Percentiles rank a stretch among this genome's conserved stretches.
These are phyloP conservation scores for Carterocephalus palaemon DNA, from an alignment of 2,888 invertebrate genomes.

Conservation along the genomic window DNA sequence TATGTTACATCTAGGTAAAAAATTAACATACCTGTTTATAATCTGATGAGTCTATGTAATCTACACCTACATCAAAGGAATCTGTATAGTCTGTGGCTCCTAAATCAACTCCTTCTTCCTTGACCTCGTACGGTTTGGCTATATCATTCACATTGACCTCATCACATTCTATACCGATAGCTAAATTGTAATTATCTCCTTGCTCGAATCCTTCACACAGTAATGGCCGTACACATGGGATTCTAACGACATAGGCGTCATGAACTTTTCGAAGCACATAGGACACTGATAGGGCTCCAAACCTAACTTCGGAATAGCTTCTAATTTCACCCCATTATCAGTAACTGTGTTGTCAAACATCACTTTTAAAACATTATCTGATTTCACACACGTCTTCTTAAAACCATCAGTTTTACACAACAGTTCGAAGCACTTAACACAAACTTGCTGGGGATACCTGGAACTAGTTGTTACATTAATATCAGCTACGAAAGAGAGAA, in stretches of 20 bases:
- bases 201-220: slow-evolving; percentile 10
- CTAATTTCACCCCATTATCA: slow-evolving; percentile 25
- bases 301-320: slow-evolving; percentile 16
- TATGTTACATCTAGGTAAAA: slow-evolving; percentile 13
- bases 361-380: slow-evolving; percentile 49
- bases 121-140: slow-evolving; percentile 13
- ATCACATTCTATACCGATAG: slow-evolving; percentile 1
- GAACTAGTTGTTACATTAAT: slow-evolving; percentile 48
- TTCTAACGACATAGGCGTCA: slow-evolving; percentile 29
- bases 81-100: slow-evolving; percentile 12
- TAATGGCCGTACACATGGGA: slow-evolving; percentile 29
- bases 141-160: slow-evolving; percentile 3
- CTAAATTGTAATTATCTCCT: not conserved
- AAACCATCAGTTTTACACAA: slow-evolving; percentile 56
- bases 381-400: slow-evolving; percentile 55
- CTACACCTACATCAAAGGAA: slow-evolving; percentile 9
- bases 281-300: slow-evolving; percentile 33
- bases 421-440: slow-evolving; percentile 50
- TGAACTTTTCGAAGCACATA: slow-evolving; percentile 32
- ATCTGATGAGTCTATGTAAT: slow-evolving; percentile 1
- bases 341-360: slow-evolving; percentile 32
- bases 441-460: slow-evolving; percentile 59
- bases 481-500: slow-evolving; percentile 51
- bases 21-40: slow-evolving; percentile 11
- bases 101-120: slow-evolving; percentile 13